Base-by-base conservation (phyloP, 2,113 vertebrate species). In the Serilophus lunatus region DNA sequence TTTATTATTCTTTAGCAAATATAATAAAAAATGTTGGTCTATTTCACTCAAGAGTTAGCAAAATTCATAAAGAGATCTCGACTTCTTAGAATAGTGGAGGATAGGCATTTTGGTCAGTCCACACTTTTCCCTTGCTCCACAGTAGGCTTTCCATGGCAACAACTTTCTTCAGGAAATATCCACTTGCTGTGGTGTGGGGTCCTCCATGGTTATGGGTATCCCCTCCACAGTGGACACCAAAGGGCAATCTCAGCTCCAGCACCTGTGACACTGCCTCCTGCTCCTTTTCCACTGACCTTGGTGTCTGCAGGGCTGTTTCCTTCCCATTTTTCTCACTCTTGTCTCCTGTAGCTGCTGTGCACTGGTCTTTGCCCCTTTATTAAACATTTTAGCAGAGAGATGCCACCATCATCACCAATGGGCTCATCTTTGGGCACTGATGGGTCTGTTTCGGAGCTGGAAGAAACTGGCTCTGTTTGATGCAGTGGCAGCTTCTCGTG, bases 111-210 rank as follows among this genome's bases (percentile, higher is more conserved):
- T 22, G 15, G 20, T 66, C 36, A 70, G 42, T 20, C 29, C 23
- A n/a, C 1, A 1, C 33, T 54, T 68, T 45, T 50, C 13, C 14
- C 5, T 4, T 40, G 57, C 33, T 80, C 8, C 24, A 23, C 13
- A 5, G 2, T 40, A 33, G 33, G 14, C 9, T 80, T 5, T 68
- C 13, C 42, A 8, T 18, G 42, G 38, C 0, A 0, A 22, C 16
- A 80, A 1, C 28, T 68, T 91, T 45, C 42, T 57, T 79, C 18
- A 36, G 68, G 54, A 71, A 15, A 49, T 26, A 9, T 2, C 35
- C 56, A 51, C 23, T 26, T 51, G 7, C 69, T 82, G 35, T 24
- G 63, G 8, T 2, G 0, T 17, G 15, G 23, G 9, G 9, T n/a
- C 33, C 36, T 35, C 25, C 45, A 13, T 6, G 10, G 22, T 8